A percentile compares a stretch with the other conserved stretches of the same genome.
Conservation (phyloP, 2,888 invertebrate species). For the Cephus sareptanus region DNA sequence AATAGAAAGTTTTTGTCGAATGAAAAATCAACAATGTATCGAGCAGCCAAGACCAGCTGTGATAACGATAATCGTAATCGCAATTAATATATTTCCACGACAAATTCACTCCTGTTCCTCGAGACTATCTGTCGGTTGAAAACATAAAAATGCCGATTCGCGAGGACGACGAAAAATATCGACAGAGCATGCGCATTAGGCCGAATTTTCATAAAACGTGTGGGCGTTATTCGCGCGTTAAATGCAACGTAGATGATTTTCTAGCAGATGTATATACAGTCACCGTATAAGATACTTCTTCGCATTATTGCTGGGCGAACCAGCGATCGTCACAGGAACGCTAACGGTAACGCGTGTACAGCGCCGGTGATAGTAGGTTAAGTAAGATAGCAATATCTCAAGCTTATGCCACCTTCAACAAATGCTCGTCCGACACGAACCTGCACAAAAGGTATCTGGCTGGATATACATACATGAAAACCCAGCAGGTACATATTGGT, state of each 20-base stretch:
- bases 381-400: constrained; percentile 34
- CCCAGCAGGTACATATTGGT: no score
- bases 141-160: no score
- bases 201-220: neutral
- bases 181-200: no score
- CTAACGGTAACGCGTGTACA: neutral
- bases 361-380: constrained; percentile 27
- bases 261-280: neutral
- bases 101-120: neutral
- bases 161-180: no score
- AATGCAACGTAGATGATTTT: neutral
- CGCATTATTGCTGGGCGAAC: neutral
- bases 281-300: neutral
- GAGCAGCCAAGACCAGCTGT: neutral
- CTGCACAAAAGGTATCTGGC: constrained; percentile 4
- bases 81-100: neutral
- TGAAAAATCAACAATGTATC: neutral
- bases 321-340: neutral
- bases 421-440: constrained; percentile 26
- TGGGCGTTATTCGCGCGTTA: neutral
- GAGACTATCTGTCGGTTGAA: neutral
- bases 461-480: neutral
- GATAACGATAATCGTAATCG: neutral
- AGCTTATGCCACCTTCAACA: constrained; percentile 24
- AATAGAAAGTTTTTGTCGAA: neutral